Base-by-base conservation (phyloP, 2,113 vertebrate genomes). In the Corvus moneduloides region DNA sequence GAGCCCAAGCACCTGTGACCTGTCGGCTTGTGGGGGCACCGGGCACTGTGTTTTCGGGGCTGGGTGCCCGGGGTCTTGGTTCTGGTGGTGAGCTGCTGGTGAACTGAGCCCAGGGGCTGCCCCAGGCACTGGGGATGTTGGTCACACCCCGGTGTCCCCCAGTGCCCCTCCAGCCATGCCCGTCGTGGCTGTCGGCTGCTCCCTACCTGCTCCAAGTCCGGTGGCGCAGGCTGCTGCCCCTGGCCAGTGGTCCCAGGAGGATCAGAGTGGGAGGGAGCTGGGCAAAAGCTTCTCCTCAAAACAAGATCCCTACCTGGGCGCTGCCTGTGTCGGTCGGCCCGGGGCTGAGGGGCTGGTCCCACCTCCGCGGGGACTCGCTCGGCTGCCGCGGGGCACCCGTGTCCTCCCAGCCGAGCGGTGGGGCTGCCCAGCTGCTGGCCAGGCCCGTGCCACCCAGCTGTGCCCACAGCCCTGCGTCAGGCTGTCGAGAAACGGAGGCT, bases 331-430 rank as follows among this genome's bases (percentile, higher is more conserved):
- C 74, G 58, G 74, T 95, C 4, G 71, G 96, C 81, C 48, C 54
- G 1, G 89, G 96, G 89, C 96, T 96, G 89, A 82, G 95, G 84
- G 89, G 89, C 89, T 94, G 93, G 87, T 91, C 93, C 95, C 91
- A 88, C 58, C 85, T 75, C 81, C 12, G 58, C 16, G 26, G 87
- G 71, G 73, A 72, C 94, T 95, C 75, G 15, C 87, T 92, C 15
- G 33, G 71, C 72, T 78, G 92, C 84, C 66, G 68, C 5, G 23
- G 80, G 89, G 95, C 95, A 62, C 86, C 71, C 5, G 71, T 84
- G 91, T 93, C 91, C 77, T 96, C 96, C 87, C 84, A 93, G 94
- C 96, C 32, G 3, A 94, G 93, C 26, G 54, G 74, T 91, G 84
- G 44, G 84, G 84, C 74, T 79, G 87, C 91, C 96, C 91, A 93